These are phyloP conservation scores for Promerops cafer DNA, from an alignment of 2,113 vertebrate genomes.

Conservation along the genomic window DNA sequence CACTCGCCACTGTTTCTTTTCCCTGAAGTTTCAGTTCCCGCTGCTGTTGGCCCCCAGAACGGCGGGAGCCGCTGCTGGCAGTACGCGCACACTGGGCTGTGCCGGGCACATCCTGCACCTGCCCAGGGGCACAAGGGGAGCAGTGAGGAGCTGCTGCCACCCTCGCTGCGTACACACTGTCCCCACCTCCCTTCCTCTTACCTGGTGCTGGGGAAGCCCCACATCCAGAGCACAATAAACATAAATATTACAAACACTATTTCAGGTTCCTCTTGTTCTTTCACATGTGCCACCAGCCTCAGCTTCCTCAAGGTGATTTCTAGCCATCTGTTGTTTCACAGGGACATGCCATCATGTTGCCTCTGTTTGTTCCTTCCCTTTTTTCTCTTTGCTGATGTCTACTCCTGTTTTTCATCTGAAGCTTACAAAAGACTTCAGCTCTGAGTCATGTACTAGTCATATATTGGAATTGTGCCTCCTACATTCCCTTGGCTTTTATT, in stretches of 20 bases:
- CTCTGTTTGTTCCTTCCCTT: background rate
- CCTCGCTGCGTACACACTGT: no score
- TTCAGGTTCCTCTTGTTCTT: background rate
- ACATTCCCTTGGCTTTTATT: background rate
- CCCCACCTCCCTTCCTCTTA: no score
- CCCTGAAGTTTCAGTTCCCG: background rate
- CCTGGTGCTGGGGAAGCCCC: background rate
- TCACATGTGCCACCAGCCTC: background rate
- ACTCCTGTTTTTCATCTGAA: background rate
- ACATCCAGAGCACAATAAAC: background rate
- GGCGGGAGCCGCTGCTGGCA: background rate
- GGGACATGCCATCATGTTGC: rapidly evolving
- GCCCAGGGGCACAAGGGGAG: background rate
- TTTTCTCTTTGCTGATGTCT: background rate
- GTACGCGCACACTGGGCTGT: rapidly evolving
- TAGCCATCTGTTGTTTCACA: background rate
- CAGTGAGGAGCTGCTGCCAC: background rate
- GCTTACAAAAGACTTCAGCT: background rate
- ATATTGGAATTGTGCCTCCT: background rate
- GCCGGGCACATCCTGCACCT: background rate
- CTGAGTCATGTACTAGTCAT: background rate
- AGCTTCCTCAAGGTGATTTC: background rate
- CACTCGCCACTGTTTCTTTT: rapidly evolving
- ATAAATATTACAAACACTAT: background rate
- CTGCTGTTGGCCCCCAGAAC: background rate